Conservation (phyloP, 53 echinoderm and acorn worm species). For the Luidia sarsii region DNA sequence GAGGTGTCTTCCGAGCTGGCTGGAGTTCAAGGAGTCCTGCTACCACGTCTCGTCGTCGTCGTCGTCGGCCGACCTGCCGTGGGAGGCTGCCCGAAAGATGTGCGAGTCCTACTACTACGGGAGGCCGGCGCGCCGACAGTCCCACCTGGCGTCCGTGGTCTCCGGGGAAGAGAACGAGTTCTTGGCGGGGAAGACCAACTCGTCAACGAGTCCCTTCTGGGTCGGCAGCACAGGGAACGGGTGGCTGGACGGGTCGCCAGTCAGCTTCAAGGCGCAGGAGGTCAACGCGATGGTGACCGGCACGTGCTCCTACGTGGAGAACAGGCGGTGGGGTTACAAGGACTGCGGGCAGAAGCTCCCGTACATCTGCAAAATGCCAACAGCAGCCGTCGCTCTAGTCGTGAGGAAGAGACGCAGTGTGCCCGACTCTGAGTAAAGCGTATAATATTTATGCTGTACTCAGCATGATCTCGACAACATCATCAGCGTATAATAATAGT, state of each 20-base stretch:
- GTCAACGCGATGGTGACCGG: not conserved
- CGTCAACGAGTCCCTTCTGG: slow-evolving; percentile 24
- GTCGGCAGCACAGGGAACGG: not conserved
- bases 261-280: slow-evolving; percentile 1
- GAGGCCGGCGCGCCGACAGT: not conserved
- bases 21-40: not conserved
- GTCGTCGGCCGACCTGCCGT: slow-evolving; percentile 5
- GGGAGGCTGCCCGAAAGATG: slow-evolving; percentile 6
- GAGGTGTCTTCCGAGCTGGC: slow-evolving; percentile 32
- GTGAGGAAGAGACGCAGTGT: slow-evolving; percentile 16
- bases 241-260: slow-evolving; percentile 11
- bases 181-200: not conserved
- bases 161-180: slow-evolving; percentile 10
- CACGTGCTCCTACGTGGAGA: not conserved
- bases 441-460: no score
- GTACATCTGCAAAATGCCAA: slow-evolving; percentile 36
- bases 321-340: slow-evolving; percentile 32
- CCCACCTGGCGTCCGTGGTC: slow-evolving; percentile 17
- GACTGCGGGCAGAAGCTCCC: slow-evolving; percentile 17
- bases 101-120: slow-evolving; percentile 25
- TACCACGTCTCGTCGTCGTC: slow-evolving; percentile 6
- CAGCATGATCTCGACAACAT: no score
- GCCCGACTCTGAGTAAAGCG: no score
- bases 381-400: slow-evolving; percentile 4
- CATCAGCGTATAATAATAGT: not conserved